Base-by-base conservation (phyloP, 2,888 invertebrate genomes). In the Gastrophysa polygoni region DNA sequence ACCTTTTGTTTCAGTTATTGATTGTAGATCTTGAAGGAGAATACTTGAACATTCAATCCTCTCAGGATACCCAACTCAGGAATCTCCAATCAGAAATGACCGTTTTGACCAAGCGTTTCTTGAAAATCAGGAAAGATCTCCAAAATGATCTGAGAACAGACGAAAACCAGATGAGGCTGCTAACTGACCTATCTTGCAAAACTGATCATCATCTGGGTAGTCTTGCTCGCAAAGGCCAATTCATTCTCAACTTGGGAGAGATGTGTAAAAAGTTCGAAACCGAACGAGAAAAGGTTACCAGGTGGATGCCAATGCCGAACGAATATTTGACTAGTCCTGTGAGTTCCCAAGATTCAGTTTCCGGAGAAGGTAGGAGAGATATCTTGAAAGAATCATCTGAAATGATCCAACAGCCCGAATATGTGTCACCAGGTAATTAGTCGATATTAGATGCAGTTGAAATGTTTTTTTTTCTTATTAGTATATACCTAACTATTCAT, bases 261-360 rank as follows among this genome's bases (percentile, higher is more conserved):
- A 78, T 84, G n/a, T 87, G 87, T 66, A 78, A 84, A 34, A 86
- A 86, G 75, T 84, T 83, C 70, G 86, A 87, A 78, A 86, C 85
- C 0, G 82, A 83, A 64, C 78, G 82, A 11, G 86, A 87, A 76
- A 85, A 64, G 56, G n/a, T 74, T 7, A 11, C 57, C 10, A 70
- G 69, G 58, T 73, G 70, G 70, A 24, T 73, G 21, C 71, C 71
- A 5, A 20, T 61, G 28, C n/a, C 32, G 21, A 17, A 50, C 10
- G 18, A 49, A 28, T 47, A 29, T 21, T 17, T 47, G 1, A 47
- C 0, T 11, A 11, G 17, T 47, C 11, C 10, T 8, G 24, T 24
- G 24, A 7, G 24, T 24, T 7, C 7, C 24, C 24, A 24, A 7
- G 24, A 5, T 24, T 24, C 5, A 34, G 16, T 11, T 29, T 38